These are phyloP conservation scores for Leptoteleia sp. DNA, from an alignment of 1,140 invertebrate species.

Conservation along the genomic window DNA sequence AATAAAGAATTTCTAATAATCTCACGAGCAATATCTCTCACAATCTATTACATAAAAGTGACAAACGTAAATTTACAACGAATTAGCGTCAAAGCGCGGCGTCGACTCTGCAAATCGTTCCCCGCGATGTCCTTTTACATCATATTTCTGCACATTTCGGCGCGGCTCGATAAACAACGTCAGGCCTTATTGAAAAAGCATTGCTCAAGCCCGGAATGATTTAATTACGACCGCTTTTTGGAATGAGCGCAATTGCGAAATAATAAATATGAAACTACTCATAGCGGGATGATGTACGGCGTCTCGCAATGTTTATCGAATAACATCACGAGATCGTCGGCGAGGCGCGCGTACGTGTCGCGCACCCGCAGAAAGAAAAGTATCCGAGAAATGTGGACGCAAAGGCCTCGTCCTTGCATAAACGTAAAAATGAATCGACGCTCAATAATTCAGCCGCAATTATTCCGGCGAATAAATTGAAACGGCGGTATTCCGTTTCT, in stretches of 20 bases:
- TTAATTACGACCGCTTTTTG: conserved; percentile 50
- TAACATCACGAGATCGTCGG: conserved; percentile 58
- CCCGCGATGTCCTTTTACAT: conserved; percentile 20
- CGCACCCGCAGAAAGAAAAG: conserved; percentile 56
- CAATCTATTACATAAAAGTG: too few species aligned
- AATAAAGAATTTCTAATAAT: too few species aligned
- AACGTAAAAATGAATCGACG: conserved; percentile 26
- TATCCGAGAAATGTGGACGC: conserved; percentile 63
- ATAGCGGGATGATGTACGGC: conserved; percentile 50
- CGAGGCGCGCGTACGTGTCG: conserved; percentile 60
- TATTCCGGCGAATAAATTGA: conserved; percentile 33
- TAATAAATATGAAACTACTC: conserved; percentile 60
- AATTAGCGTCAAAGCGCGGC: conserved; percentile 26
- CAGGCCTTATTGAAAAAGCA: conserved; percentile 61
- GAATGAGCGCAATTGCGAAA: conserved; percentile 55
- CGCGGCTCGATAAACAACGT: conserved; percentile 55
- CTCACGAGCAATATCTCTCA: too few species aligned
- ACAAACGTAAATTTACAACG: too few species aligned
- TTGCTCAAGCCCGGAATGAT: conserved; percentile 54
- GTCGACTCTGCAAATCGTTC: conserved; percentile 32
- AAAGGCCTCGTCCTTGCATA: conserved; percentile 49
- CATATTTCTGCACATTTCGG: conserved; percentile 35
- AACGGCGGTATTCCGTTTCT: neutral
- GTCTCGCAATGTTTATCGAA: conserved; percentile 63
- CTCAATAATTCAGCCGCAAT: conserved; percentile 37